Percentiles rank a stretch among this genome's conserved stretches.
Conservation (phyloP, 2,113 vertebrate genomes). For the Arenaria interpres region DNA sequence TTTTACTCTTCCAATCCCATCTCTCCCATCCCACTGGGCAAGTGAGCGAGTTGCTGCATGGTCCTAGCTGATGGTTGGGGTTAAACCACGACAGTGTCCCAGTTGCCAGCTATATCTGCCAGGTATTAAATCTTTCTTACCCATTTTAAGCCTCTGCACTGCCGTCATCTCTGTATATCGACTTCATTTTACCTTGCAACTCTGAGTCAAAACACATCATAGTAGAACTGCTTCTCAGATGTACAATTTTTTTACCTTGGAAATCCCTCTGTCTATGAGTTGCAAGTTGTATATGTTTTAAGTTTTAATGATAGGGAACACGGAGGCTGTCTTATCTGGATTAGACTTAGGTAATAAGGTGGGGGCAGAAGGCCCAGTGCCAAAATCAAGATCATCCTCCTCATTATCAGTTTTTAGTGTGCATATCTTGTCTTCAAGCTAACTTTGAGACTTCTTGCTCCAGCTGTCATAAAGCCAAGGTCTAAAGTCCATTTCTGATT, state of each 20-base stretch:
- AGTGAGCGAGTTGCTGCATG: neutral
- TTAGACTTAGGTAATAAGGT: neutral
- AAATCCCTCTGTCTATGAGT: neutral
- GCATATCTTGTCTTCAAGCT: neutral
- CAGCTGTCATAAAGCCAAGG: neutral
- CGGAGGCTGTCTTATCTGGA: neutral
- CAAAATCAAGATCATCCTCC: neutral
- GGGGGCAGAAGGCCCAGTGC: neutral
- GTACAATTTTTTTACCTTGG: neutral
- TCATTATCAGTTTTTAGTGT: neutral
- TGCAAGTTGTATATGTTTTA: neutral
- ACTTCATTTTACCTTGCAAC: neutral
- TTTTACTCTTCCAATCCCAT: neutral
- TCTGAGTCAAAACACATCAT: neutral
- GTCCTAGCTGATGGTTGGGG: neutral
- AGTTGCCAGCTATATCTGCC: neutral
- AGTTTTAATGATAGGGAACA: neutral
- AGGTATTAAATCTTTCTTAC: neutral
- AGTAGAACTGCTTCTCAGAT: neutral
- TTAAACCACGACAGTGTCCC: neutral
- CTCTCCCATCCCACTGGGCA: neutral
- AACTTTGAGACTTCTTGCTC: neutral
- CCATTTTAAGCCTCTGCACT: neutral
- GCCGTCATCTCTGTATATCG: too few relatives aligned
- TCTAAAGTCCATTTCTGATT: neutral